These are phyloP conservation scores for Eupithecia vulgata DNA, from an alignment of 2,888 invertebrate species.

Conservation along the genomic window DNA sequence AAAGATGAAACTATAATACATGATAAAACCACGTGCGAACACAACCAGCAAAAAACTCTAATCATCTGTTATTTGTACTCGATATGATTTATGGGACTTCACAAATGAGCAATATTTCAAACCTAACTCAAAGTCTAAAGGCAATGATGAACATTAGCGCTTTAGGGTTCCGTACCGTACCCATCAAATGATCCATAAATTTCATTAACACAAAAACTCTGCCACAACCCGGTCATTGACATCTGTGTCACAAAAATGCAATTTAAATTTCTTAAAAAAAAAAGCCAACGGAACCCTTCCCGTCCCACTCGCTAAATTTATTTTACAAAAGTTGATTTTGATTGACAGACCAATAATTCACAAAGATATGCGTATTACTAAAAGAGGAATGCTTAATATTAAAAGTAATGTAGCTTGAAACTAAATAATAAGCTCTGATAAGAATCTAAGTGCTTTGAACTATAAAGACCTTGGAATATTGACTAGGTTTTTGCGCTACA, in stretches of 20 bases:
- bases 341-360: slow-evolving; percentile 47
- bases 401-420: slow-evolving; percentile 12
- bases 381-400: slow-evolving; percentile 31
- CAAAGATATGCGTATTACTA: background rate
- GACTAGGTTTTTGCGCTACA: slow-evolving; percentile 6
- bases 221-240: background rate
- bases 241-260: background rate
- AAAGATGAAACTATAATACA: background rate
- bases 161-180: slow-evolving; percentile 3
- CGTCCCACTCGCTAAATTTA: background rate
- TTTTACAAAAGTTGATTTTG: slow-evolving; percentile 27
- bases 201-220: background rate
- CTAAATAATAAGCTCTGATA: slow-evolving; percentile 15
- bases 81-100: slow-evolving; percentile 27
- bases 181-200: background rate
- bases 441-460: slow-evolving; percentile 19
- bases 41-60: slow-evolving; percentile 21
- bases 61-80: slow-evolving; percentile 25
- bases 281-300: background rate
- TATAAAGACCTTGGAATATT: slow-evolving; percentile 15
- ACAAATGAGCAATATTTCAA: slow-evolving; percentile 30
- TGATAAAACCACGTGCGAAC: background rate
- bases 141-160: background rate
- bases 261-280: background rate
- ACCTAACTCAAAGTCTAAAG: slow-evolving; percentile 28